Evolutionary conservation across 2,888 invertebrate species (phyloP), one percentile per base, ranked within the genome.

Genomic region (Aethes cnicana): DNA sequence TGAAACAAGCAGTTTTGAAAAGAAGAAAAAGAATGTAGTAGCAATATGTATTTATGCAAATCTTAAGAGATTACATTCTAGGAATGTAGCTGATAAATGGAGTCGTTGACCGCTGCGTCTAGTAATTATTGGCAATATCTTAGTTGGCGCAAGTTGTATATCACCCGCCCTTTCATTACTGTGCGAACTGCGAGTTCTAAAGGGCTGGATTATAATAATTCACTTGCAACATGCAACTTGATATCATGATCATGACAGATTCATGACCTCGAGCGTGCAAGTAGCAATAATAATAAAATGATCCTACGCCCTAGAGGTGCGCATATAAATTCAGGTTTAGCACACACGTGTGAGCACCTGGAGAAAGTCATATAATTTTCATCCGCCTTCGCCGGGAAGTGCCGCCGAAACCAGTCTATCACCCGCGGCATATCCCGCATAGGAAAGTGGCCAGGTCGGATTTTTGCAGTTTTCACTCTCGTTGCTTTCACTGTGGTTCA

Each of bases 391-490:
- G 23, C 32, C 50, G 50, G 50, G 50, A 50, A 50, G 50, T 44
- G 43, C 17, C 26, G 26, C 43, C 64, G 64, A 68, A 79, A 81
- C 85, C 73, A 67, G 83, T 79, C 65, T 55, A 56, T 61, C 68
- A 69, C 58, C 64, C 58, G 66, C 63, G 59, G 35, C 69, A 71
- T 72, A 74, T 61, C 67, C 69, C 61, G 62, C 61, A 59, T 70
- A 81, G 69, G 79, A 86, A 86, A 86, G 85, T 75, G 64, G 77
- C 62, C 67, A 58, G 64, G 73, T 71, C 59, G 62, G 79, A 81
- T 83, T 84, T 81, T 80, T 78, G 73, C 64, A 54, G 68, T 75
- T 83, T 78, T 77, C 83, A 73, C 81, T 78, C 64, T 68, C 62
- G 58, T 26, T 63, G 70, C 85, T 84, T 87, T 86, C 85, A 72